phyloP scores from a whole-genome alignment of 2,797 vertebrate genomes.

The Cossypha caffra region DNA sequence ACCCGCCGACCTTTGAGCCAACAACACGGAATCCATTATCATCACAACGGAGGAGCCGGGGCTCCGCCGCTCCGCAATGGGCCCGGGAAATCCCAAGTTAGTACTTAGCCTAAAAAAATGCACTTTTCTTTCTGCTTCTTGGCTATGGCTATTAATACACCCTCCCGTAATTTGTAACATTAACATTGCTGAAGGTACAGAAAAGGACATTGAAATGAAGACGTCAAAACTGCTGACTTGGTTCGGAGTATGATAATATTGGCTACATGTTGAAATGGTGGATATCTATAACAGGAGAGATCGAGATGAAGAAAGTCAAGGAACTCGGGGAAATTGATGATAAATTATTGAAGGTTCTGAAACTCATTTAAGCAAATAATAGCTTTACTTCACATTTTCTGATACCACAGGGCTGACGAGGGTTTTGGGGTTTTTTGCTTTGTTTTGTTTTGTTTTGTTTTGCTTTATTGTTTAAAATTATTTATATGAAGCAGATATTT shows the following conservation, averaged over 20 bases:
- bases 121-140: slow-evolving; percentile 83
- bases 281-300: slow-evolving; percentile 65
- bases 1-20: slow-evolving; percentile 93
- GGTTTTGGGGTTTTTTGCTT: neutral
- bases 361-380: slow-evolving; percentile 62
- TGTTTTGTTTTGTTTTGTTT: neutral
- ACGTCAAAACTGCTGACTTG: slow-evolving; percentile 83
- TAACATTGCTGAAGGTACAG: slow-evolving; percentile 88
- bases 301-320: slow-evolving; percentile 72
- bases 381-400: slow-evolving; percentile 25
- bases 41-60: slow-evolving; percentile 91
- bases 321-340: slow-evolving; percentile 61
- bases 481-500: neutral
- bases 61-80: slow-evolving; percentile 84
- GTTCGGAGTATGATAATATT: slow-evolving; percentile 72
- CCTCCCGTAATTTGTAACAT: slow-evolving; percentile 87
- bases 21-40: slow-evolving; percentile 99
- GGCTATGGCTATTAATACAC: slow-evolving; percentile 84
- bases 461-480: neutral
- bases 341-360: slow-evolving; percentile 54
- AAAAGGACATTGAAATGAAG: slow-evolving; percentile 89
- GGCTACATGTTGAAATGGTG: slow-evolving; percentile 66
- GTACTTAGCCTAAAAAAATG: slow-evolving; percentile 84
- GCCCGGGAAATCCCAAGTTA: slow-evolving; percentile 89
- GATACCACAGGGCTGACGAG: accelerated